A percentile compares a stretch with the other conserved stretches of the same genome.
phyloP scores from a whole-genome alignment of 2,797 vertebrate genomes.

The Etheostoma perlongum region DNA sequence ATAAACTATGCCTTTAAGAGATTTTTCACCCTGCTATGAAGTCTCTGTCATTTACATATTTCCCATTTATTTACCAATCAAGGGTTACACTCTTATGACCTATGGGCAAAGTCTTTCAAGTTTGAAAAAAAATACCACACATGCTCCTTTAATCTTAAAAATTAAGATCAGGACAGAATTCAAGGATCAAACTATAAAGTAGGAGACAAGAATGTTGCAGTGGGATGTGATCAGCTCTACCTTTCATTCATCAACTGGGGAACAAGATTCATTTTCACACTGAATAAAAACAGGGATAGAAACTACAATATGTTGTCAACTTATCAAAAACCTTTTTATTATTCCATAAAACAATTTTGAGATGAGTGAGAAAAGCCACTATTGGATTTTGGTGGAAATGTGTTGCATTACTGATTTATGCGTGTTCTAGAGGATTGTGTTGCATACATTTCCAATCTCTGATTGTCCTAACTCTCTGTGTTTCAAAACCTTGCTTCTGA shows the following conservation, averaged over 20 bases:
- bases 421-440: not conserved
- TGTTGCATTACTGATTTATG: not conserved
- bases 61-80: conserved; percentile 64
- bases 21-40: conserved; percentile 24
- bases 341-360: conserved; percentile 9
- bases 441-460: conserved; percentile 1
- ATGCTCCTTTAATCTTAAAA: conserved; percentile 19
- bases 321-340: conserved; percentile 11
- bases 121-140: not conserved
- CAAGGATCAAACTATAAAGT: conserved; percentile 33
- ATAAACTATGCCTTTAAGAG: conserved; percentile 41
- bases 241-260: conserved; percentile 39
- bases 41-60: conserved; percentile 64
- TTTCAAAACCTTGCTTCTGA: conserved; percentile 6
- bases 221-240: conserved; percentile 37
- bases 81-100: conserved; percentile 42
- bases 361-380: conserved; percentile 12
- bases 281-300: not conserved
- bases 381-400: conserved; percentile 2
- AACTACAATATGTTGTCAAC: not conserved
- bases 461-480: not conserved
- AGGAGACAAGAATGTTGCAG: conserved; percentile 25
- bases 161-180: conserved; percentile 29
- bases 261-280: conserved; percentile 26
- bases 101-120: conserved; percentile 50